Conservation (phyloP, 2,113 vertebrate genomes). For the Hassar affinis region DNA sequence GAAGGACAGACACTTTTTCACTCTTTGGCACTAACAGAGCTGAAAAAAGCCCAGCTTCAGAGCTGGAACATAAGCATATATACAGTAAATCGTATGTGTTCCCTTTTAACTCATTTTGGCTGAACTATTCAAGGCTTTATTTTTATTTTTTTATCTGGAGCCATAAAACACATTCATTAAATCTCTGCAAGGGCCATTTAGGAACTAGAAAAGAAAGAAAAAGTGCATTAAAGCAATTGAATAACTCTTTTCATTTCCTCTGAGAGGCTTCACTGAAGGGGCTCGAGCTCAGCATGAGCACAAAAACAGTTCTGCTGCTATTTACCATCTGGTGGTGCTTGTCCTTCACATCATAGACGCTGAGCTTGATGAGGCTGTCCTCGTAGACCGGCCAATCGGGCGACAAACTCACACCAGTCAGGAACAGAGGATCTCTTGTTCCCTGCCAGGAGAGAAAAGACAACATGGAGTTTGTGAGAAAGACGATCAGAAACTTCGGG, state of each 20-base stretch:
- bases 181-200: neutral
- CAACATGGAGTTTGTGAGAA: slow-evolving; percentile 22
- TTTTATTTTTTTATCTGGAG: neutral
- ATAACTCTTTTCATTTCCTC: neutral
- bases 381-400: slow-evolving; percentile 86
- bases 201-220: neutral
- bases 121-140: neutral
- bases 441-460: slow-evolving; percentile 79
- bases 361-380: slow-evolving; percentile 90
- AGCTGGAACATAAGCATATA: neutral
- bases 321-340: slow-evolving; percentile 89
- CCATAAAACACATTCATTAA: neutral
- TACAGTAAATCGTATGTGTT: neutral
- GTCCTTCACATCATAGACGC: slow-evolving; percentile 94
- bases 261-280: neutral
- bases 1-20: neutral
- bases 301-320: slow-evolving; percentile 49
- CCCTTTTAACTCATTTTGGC: neutral
- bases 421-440: slow-evolving; percentile 92
- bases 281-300: neutral
- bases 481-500: neutral
- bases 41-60: neutral
- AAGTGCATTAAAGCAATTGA: neutral
- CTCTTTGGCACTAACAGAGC: neutral
- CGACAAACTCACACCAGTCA: slow-evolving; percentile 93